phyloP scores from a whole-genome alignment of 2,797 vertebrate genomes.

The Cynopterus sphinx region DNA sequence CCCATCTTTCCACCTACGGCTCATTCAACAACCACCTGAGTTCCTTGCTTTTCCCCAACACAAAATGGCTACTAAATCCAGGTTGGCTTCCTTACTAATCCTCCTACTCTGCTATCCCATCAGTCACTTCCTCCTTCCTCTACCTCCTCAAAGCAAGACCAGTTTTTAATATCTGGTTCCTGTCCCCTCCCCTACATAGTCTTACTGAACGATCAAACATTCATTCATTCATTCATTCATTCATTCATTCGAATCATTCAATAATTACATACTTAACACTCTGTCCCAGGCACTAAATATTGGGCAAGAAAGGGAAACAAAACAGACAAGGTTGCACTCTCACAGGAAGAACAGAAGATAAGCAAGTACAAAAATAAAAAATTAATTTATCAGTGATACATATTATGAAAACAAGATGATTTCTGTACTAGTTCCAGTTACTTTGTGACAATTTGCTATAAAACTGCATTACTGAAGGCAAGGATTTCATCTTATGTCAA shows the following conservation, averaged over 20 bases:
- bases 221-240: background rate
- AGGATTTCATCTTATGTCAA: background rate
- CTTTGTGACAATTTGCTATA: slow-evolving; percentile 22
- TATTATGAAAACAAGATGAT: slow-evolving; percentile 16
- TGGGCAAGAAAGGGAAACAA: background rate
- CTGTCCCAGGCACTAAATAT: background rate
- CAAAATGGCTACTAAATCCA: background rate
- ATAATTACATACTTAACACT: background rate
- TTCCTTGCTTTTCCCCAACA: background rate
- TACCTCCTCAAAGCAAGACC: background rate
- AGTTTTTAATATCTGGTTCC: background rate
- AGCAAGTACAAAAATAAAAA: slow-evolving; percentile 14
- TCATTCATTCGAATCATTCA: slow-evolving; percentile 6
- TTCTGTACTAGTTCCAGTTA: background rate
- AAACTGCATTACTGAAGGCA: slow-evolving; percentile 18
- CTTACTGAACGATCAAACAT: background rate
- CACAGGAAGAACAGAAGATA: background rate
- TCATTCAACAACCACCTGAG: background rate
- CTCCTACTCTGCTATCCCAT: no score
- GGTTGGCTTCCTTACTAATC: background rate
- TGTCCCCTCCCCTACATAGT: background rate
- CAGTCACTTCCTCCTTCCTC: background rate
- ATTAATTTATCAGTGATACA: background rate
- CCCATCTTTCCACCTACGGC: background rate
- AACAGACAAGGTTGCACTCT: background rate